Conservation (phyloP, 2,113 vertebrate genomes). For the Sinosuthora webbiana region DNA sequence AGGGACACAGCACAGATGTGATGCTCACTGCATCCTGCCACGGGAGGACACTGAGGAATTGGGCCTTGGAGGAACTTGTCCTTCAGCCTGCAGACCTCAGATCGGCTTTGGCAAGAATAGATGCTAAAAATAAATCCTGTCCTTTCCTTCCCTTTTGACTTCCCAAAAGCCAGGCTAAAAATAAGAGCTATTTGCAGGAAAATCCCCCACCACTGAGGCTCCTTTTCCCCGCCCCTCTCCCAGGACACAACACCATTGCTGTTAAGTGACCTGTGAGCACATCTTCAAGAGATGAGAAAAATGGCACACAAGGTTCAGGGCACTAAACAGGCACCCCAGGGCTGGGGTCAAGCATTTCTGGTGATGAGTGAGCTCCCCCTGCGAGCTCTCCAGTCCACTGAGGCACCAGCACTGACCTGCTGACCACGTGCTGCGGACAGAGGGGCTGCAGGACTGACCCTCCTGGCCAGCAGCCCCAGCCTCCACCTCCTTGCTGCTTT, state of each 20-base stretch:
- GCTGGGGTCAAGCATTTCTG: slow-evolving; percentile 43
- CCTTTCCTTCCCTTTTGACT: background rate
- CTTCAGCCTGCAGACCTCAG: background rate
- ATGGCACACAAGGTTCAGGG: background rate
- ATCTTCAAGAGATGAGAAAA: background rate
- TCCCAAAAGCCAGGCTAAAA: slow-evolving; percentile 26
- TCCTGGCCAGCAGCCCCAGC: background rate
- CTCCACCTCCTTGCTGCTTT: background rate
- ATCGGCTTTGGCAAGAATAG: background rate
- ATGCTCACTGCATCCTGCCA: background rate
- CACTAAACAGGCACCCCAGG: slow-evolving; percentile 49
- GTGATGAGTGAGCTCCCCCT: background rate
- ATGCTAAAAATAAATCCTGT: background rate
- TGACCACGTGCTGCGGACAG: accelerated
- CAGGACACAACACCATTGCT: background rate
- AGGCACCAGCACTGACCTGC: background rate
- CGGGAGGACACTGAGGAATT: accelerated
- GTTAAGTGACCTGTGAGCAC: background rate
- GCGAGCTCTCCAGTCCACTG: background rate
- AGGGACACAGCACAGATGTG: background rate
- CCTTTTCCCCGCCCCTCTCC: background rate
- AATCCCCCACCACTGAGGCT: background rate
- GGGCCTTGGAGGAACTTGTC: background rate
- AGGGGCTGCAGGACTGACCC: background rate
- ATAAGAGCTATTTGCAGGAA: slow-evolving; percentile 4